These are phyloP conservation scores for Triplophysa bombifrons DNA, from an alignment of 2,797 vertebrate species.

Conservation along the genomic window DNA sequence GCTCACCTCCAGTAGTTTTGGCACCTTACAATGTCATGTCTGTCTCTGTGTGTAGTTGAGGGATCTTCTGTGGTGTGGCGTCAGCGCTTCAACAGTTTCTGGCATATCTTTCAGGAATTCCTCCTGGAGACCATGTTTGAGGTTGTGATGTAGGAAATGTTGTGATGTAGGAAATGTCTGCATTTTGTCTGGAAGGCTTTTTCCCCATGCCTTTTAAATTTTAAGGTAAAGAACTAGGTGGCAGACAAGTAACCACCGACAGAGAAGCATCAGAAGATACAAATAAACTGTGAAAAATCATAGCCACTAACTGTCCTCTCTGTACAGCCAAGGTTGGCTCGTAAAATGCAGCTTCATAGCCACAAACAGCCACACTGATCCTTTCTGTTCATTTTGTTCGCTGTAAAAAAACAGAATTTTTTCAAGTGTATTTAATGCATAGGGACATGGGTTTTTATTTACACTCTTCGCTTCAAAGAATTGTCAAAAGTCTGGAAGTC, in stretches of 20 bases:
- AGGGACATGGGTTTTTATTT: constrained; percentile 24
- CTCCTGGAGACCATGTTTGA: constrained; percentile 31
- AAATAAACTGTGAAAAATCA: constrained; percentile 36
- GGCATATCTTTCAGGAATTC: constrained; percentile 26
- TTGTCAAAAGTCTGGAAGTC: constrained; percentile 23
- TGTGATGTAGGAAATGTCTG: constrained; percentile 6
- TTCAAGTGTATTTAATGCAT: constrained; percentile 9
- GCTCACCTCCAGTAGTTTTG: not conserved
- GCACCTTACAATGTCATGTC: not conserved
- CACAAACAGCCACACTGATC: not conserved
- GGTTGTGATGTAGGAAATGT: constrained; percentile 16
- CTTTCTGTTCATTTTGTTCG: constrained; percentile 21
- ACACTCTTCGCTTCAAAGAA: constrained; percentile 28
- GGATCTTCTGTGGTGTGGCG: constrained; percentile 11
- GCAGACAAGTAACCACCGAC: constrained; percentile 8
- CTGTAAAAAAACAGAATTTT: constrained; percentile 20
- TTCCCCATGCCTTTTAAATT: constrained; percentile 28
- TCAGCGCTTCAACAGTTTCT: constrained; percentile 18
- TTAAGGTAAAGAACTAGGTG: constrained; percentile 30
- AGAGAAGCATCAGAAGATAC: constrained; percentile 12
- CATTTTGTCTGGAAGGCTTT: constrained; percentile 30
- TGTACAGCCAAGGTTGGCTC: constrained; percentile 34
- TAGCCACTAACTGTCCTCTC: constrained; percentile 17
- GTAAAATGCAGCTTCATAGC: constrained; percentile 30
- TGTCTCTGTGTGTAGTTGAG: not conserved